These are phyloP conservation scores for Zalophus californianus DNA, from an alignment of 2,797 vertebrate species.

Conservation along the genomic window DNA sequence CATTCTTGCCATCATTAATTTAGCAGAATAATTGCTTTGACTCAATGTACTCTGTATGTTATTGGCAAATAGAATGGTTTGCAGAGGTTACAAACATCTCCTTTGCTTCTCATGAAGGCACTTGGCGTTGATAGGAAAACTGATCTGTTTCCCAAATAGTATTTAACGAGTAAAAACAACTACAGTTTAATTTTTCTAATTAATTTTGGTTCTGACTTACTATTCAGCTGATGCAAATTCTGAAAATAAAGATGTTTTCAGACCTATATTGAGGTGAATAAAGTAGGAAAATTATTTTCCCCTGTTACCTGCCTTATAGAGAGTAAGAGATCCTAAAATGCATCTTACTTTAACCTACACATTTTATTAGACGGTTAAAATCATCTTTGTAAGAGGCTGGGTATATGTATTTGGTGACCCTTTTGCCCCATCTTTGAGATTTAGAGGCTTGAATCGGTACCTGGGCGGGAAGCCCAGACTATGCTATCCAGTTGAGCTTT, in stretches of 20 bases:
- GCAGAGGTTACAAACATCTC: not conserved
- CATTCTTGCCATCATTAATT: not conserved
- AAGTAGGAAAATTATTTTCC: not conserved
- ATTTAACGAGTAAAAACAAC: not conserved
- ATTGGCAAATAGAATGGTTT: not conserved
- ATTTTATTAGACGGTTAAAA: not conserved
- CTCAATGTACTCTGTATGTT: not conserved
- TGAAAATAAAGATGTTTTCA: slow-evolving; percentile 42
- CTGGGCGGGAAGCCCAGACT: not conserved
- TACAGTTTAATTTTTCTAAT: not conserved
- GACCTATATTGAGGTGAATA: not conserved
- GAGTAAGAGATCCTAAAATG: not conserved
- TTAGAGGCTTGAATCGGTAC: not conserved
- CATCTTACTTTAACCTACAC: not conserved
- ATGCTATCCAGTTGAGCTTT: not conserved
- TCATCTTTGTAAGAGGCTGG: not conserved
- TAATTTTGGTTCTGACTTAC: not conserved
- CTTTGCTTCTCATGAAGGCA: not conserved
- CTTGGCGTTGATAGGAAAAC: not conserved
- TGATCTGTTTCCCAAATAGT: not conserved
- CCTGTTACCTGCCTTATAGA: not conserved
- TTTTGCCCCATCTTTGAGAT: not conserved
- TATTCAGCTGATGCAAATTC: not conserved
- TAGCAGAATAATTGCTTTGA: slow-evolving; percentile 16
- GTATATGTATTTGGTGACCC: not conserved